phyloP scores from a whole-genome alignment of 2,113 vertebrate species.

The Anas platyrhynchos region DNA sequence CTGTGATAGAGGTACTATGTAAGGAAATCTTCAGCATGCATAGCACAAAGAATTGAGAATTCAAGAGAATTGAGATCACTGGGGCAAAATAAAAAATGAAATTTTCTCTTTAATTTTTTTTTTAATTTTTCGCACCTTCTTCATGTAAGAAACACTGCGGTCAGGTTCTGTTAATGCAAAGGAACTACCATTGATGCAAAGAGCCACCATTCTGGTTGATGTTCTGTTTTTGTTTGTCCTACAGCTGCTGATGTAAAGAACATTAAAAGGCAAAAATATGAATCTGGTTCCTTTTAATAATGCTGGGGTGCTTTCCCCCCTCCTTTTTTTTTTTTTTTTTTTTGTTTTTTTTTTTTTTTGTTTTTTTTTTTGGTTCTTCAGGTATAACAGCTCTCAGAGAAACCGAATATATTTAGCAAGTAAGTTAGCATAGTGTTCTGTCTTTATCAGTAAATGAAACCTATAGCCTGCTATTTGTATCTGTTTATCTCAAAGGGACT shows the following conservation, averaged over 20 bases:
- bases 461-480: constrained; percentile 18
- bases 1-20: background rate
- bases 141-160: background rate
- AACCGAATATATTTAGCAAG: background rate
- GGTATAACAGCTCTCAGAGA: background rate
- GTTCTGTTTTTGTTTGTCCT: fast-evolving
- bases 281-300: background rate
- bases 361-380: background rate
- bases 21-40: background rate
- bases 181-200: background rate
- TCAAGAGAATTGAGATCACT: background rate
- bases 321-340: background rate
- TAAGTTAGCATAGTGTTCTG: background rate
- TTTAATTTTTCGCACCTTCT: background rate
- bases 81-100: background rate
- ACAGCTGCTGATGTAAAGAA: background rate
- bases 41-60: background rate
- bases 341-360: background rate
- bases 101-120: background rate
- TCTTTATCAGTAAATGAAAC: constrained; percentile 29
- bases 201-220: background rate
- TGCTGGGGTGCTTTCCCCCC: background rate
- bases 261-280: background rate
- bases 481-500: constrained; percentile 24
- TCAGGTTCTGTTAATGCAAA: fast-evolving